Conservation (phyloP, 2,888 invertebrate species). For the Cheilosia pagana region DNA sequence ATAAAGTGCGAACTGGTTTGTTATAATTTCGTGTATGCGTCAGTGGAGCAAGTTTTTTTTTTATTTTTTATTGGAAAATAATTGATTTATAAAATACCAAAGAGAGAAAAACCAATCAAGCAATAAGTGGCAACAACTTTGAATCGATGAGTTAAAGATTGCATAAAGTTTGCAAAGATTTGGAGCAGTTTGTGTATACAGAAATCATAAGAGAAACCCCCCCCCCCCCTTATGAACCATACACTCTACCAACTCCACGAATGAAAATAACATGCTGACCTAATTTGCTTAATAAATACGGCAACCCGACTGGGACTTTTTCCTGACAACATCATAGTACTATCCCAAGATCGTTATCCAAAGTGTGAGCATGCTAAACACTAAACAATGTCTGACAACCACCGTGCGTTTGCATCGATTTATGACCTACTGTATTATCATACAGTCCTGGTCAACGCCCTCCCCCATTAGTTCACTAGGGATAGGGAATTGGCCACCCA, state of each 20-base stretch:
- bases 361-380: not conserved
- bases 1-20: not conserved
- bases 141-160: too few relatives aligned
- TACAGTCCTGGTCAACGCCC: slow-evolving; percentile 49
- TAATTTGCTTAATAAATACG: slow-evolving; percentile 8
- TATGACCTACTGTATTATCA: slow-evolving; percentile 10
- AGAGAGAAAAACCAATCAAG: too few relatives aligned
- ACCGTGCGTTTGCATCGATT: slow-evolving; percentile 24
- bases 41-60: slow-evolving; percentile 30
- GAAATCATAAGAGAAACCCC: too few relatives aligned
- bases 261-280: slow-evolving; percentile 33
- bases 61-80: too few relatives aligned
- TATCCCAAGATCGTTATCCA: slow-evolving; percentile 38
- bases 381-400: slow-evolving; percentile 3
- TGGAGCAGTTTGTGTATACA: too few relatives aligned
- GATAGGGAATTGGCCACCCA: slow-evolving; percentile 52
- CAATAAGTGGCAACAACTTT: too few relatives aligned
- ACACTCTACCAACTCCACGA: not conserved
- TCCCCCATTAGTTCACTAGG: slow-evolving; percentile 43
- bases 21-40: slow-evolving; percentile 20
- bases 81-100: too few relatives aligned
- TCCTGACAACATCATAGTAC: not conserved
- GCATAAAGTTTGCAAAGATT: too few relatives aligned
- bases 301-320: not conserved
- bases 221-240: too few relatives aligned